Conservation (phyloP, 1,140 invertebrate species). For the Ooceraea biroi region DNA sequence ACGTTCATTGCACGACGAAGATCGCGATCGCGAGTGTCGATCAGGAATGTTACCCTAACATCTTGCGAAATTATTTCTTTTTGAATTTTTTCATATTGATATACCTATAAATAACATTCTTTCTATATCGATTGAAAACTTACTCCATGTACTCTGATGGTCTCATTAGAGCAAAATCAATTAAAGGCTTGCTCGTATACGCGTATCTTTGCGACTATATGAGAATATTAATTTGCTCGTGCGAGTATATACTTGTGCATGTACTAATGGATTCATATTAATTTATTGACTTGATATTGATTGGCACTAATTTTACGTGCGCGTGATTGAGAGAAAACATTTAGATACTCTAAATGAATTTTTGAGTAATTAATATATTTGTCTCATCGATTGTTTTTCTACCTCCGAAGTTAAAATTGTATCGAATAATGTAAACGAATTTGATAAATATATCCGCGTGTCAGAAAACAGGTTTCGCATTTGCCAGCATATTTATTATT, state of each 20-base stretch:
- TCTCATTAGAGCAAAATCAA: background rate
- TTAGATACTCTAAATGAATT: background rate
- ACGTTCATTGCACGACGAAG: conserved; percentile 27
- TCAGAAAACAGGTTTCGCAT: conserved; percentile 11
- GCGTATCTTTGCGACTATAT: background rate
- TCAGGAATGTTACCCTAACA: background rate
- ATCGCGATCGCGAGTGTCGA: conserved; percentile 25
- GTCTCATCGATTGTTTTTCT: background rate
- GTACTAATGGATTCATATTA: no score
- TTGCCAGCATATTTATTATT: conserved; percentile 33
- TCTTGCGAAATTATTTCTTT: background rate
- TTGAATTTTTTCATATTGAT: no score
- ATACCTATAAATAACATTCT: background rate
- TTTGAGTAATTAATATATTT: background rate
- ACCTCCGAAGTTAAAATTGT: background rate
- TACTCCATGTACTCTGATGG: background rate
- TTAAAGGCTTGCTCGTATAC: background rate
- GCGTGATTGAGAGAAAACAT: background rate
- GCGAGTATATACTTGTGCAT: background rate
- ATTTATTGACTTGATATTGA: no score
- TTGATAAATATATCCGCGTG: conserved; percentile 22
- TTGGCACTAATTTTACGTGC: no score
- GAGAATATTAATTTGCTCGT: background rate
- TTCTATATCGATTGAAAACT: background rate
- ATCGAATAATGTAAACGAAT: background rate